phyloP scores from a whole-genome alignment of 1,140 invertebrate genomes.

The Stegodyphus mimosarum region DNA sequence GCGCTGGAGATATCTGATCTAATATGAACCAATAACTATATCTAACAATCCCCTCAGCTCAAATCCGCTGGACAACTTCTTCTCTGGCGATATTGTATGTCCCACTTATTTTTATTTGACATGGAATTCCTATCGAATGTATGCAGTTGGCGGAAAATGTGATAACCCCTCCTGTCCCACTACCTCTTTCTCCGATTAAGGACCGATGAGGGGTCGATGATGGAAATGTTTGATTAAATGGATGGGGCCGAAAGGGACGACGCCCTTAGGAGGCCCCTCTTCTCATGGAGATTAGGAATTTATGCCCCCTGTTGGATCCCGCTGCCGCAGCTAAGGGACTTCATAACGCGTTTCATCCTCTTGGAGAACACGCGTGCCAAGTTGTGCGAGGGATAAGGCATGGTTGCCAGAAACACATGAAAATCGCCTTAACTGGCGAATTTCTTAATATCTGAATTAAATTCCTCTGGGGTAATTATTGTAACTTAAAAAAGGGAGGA shows the following conservation, averaged over 20 bases:
- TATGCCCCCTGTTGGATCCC: neutral
- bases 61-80: neutral
- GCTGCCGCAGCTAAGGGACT: slow-evolving; percentile 3
- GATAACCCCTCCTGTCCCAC: slow-evolving; percentile 10
- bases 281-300: slow-evolving; percentile 27
- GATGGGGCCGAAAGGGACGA: slow-evolving; percentile 11
- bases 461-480: too few species aligned
- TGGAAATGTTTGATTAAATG: slow-evolving; percentile 23
- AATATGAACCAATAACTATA: slow-evolving; percentile 30
- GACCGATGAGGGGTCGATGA: slow-evolving; percentile 8
- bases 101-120: slow-evolving; percentile 22
- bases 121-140: slow-evolving; percentile 15
- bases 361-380: too few species aligned
- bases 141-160: slow-evolving; percentile 25
- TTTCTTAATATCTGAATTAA: too few species aligned
- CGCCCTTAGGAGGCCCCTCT: neutral
- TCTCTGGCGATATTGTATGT: slow-evolving; percentile 28
- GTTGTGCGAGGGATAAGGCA: too few species aligned
- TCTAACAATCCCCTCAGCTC: neutral
- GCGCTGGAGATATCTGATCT: slow-evolving; percentile 14
- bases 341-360: neutral
- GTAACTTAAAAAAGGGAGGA: too few species aligned
- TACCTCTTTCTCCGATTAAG: slow-evolving; percentile 25
- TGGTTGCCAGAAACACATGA: too few species aligned
- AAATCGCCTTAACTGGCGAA: too few species aligned